Conservation (phyloP, 2,113 vertebrate species). For the Struthio camelus region DNA sequence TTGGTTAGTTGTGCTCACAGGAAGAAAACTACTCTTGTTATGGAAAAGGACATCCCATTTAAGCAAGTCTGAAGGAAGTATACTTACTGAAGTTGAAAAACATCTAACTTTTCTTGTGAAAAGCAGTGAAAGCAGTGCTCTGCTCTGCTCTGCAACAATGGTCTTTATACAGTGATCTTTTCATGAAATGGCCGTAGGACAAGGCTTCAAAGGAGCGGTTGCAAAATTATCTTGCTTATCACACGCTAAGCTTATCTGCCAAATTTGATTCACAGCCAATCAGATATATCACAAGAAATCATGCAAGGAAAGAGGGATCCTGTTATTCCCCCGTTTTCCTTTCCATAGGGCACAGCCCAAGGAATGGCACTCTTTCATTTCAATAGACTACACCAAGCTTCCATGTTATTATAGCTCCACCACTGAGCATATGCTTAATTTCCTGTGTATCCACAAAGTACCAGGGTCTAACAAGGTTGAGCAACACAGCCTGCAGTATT, state of each 20-base stretch:
- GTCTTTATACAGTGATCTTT: not conserved
- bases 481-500: conserved; percentile 20
- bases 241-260: not conserved
- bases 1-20: not conserved
- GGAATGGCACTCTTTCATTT: not conserved
- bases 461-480: not conserved
- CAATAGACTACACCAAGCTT: conserved; percentile 30
- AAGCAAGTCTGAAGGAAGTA: not conserved
- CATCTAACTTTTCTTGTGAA: not conserved
- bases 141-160: not conserved
- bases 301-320: not conserved
- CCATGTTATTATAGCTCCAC: conserved; percentile 28
- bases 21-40: not conserved
- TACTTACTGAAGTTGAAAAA: not conserved
- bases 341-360: not conserved
- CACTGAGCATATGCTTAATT: conserved; percentile 54
- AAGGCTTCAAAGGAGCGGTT: not conserved
- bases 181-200: not conserved
- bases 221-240: not conserved
- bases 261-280: not conserved
- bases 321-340: not conserved
- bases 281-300: not conserved
- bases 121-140: not conserved
- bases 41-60: not conserved
- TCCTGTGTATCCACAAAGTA: conserved; percentile 13